phyloP scores from a whole-genome alignment of 2,888 invertebrate species.

The Oligia fasciuncula region DNA sequence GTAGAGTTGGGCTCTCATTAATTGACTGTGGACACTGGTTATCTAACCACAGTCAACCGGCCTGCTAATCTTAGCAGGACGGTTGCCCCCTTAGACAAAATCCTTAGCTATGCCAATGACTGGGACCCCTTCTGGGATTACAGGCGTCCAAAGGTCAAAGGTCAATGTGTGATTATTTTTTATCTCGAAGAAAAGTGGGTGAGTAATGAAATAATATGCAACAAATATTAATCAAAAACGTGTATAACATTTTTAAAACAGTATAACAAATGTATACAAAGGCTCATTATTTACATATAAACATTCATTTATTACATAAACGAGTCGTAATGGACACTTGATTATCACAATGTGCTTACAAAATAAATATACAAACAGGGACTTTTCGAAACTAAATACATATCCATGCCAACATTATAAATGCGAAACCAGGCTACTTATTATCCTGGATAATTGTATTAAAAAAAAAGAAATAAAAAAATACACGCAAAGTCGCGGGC shows the following conservation, averaged over 20 bases:
- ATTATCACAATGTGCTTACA: constrained; percentile 40
- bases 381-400: neutral
- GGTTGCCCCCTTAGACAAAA: too few species aligned
- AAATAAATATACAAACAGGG: constrained; percentile 29
- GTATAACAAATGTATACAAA: constrained; percentile 50
- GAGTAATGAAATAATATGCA: constrained; percentile 35
- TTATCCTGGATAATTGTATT: neutral
- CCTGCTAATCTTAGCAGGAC: too few species aligned
- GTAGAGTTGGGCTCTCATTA: too few species aligned
- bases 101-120: too few species aligned
- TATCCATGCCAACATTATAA: neutral
- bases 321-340: constrained; percentile 7
- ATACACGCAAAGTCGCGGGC: neutral
- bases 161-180: neutral
- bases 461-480: neutral
- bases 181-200: neutral
- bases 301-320: constrained; percentile 43
- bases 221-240: constrained; percentile 14
- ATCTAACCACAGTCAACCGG: too few species aligned
- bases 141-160: too few species aligned
- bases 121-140: too few species aligned
- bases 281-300: constrained; percentile 46
- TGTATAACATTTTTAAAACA: constrained; percentile 49
- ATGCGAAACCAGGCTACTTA: neutral
- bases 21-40: too few species aligned